Conservation (phyloP, 1,140 invertebrate species). For the Cotesia chilonis region DNA sequence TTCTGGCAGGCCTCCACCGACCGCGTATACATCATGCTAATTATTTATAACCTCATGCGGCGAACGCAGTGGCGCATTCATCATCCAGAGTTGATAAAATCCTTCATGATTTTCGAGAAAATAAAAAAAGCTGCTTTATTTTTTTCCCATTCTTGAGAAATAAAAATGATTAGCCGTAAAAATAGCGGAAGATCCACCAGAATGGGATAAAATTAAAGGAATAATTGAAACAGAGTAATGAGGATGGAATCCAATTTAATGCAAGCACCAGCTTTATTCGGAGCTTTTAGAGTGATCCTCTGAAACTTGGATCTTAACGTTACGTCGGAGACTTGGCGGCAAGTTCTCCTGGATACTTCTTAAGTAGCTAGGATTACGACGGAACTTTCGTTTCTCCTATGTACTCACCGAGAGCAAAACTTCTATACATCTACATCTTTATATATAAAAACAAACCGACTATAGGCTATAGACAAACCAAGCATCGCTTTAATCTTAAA, state of each 20-base stretch:
- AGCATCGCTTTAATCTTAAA: conserved; percentile 32
- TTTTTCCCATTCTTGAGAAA: too few species aligned
- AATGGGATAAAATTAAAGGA: too few species aligned
- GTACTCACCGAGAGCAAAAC: neutral
- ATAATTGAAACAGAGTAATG: conserved; percentile 25
- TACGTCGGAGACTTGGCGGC: conserved; percentile 24
- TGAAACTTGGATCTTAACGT: conserved; percentile 35
- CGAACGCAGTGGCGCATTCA: neutral
- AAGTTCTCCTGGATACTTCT: conserved; percentile 34
- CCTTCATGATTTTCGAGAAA: too few species aligned
- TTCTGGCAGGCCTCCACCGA: conserved; percentile 34
- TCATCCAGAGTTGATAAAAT: too few species aligned
- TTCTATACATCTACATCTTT: neutral
- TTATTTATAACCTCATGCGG: conserved; percentile 57
- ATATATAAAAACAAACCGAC: neutral
- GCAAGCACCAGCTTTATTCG: conserved; percentile 18
- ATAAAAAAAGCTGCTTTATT: too few species aligned
- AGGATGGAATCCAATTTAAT: conserved; percentile 21
- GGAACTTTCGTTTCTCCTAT: conserved; percentile 45
- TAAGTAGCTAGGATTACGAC: conserved; percentile 53
- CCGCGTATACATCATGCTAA: conserved; percentile 58
- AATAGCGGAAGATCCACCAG: too few species aligned
- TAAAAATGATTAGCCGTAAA: too few species aligned
- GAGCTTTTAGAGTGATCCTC: conserved; percentile 31
- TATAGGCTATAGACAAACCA: conserved; percentile 23